Conservation (phyloP, 2,888 invertebrate genomes). For the Archips xylosteana region DNA sequence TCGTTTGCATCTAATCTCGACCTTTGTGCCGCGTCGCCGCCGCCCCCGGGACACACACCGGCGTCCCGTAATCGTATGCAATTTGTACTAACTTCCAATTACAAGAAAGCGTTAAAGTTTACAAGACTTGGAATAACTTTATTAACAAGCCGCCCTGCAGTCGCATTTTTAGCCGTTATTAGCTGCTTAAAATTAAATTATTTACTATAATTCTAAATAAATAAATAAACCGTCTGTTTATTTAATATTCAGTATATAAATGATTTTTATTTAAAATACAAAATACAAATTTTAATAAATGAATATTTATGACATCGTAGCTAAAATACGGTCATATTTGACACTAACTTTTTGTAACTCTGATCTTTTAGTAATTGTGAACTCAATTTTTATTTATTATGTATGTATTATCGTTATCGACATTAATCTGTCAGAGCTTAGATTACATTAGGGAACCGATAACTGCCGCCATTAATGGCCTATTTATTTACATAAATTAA, state of each 20-base stretch:
- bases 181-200: conserved; percentile 11
- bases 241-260: too few relatives aligned
- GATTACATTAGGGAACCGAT: conserved; percentile 49
- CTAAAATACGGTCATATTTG: not conserved
- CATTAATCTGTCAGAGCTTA: conserved; percentile 54
- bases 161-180: conserved; percentile 12
- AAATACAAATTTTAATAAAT: too few relatives aligned
- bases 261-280: too few relatives aligned
- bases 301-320: too few relatives aligned
- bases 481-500: conserved; percentile 56
- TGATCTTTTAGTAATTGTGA: too few relatives aligned
- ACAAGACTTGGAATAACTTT: conserved; percentile 38
- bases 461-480: conserved; percentile 74
- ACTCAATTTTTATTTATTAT: too few relatives aligned
- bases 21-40: conserved; percentile 52
- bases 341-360: too few relatives aligned
- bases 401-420: not conserved
- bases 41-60: conserved; percentile 60
- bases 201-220: too few relatives aligned
- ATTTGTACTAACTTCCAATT: conserved; percentile 41
- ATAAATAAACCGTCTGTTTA: too few relatives aligned
- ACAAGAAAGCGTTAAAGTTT: conserved; percentile 42
- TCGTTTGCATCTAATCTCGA: conserved; percentile 82
- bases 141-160: conserved; percentile 20
- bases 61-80: conserved; percentile 53